Evolutionary conservation across 2,797 vertebrate genomes (phyloP), one percentile per base, ranked within the genome.

Genomic region (Synanceia verrucosa): DNA sequence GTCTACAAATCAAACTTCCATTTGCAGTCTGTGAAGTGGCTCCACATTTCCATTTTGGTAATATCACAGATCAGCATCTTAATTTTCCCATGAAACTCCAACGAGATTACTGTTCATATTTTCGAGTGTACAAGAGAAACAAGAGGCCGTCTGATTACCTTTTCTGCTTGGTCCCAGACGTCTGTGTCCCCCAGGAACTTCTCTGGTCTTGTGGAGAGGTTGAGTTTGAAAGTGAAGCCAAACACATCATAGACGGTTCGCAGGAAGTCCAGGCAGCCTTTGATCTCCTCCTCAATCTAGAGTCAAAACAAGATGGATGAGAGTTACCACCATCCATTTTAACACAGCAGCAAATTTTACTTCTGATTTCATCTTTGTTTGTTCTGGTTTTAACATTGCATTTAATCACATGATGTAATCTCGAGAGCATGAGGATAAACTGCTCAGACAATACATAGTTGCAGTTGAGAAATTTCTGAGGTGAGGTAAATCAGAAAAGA

Each of bases 191-290:
- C 98, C 39, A 99, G 93, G 81, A 96, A 99, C 85, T 99, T 98
- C 90, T 99, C 97, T 4, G 98, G 98, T 68, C 97, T 94, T 55
- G 98, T 99, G 73, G 97, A 98, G 61, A 99, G 96, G 90, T 99
- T 97, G 70, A 99, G 92, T 93, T 99, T 99, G 89, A 99, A 99
- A 1, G 94, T 96, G 93, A 99, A 99, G 84, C 97, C 98, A 73
- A 99, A 99, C 62, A 97, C 94, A 0, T 89, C 84, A 53, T 99
- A 99, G 7, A 99, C 97, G 0, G 96, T 78, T 13, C 94, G 95
- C 59, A 99, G 91, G 89, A 99, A 99, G 83, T 98, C 93, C 89
- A 99, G 94, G 64, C 97, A 99, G 77, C 95, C 95, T 87, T 96
- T 99, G 72, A 99, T 99, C 93, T 99, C 98, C 0, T 88, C 91